Base-by-base conservation (phyloP, 2,113 vertebrate species). In the Pao palembangensis region DNA sequence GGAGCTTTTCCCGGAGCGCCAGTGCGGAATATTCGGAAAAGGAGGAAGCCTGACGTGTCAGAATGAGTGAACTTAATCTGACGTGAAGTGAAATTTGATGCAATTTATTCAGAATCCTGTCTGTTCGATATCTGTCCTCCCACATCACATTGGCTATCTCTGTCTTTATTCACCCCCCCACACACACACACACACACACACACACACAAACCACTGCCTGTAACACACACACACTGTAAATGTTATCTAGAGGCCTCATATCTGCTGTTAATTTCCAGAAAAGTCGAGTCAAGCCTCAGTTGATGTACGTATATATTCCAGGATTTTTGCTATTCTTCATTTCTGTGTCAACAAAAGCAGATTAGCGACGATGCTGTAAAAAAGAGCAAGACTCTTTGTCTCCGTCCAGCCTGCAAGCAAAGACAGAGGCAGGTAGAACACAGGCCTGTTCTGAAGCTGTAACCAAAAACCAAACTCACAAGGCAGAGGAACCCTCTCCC, bases 371-470 rank as follows among this genome's bases (percentile, higher is more conserved):
- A 2, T 6, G 12, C 20, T 21, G 5, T 42, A 62, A 60, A 53
- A 76, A 68, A 28, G 55, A 31, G 44, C 50, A 63, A 14, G 25
- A 17, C 7, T 17, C 13, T 31, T 78, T 54, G 70, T 61, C 68
- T 53, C 41, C 64, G 61, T 25, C 51, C 41, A 62, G 51, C 42
- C 61, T 57, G 64, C 62, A 23, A 54, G 67, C 20, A 21, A 19
- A 70, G 52, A 52, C 52, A 75, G 63, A 73, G 53, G 50, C 57
- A 65, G 90, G 79, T 86, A 47, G 44, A 88, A 82, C 87, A 87
- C 79, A 79, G 86, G 81, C 84, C 72, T 90, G 83, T 92, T 69
- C 71, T 92, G 92, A 95, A 94, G 93, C 95, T 98, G 91, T 93
- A 94, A 98, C 96, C 95, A 96, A 98, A 61, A 81, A 75, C 47